Base-by-base conservation (phyloP, 2,113 vertebrate species). In the Heterotilapia buettikoferi region DNA sequence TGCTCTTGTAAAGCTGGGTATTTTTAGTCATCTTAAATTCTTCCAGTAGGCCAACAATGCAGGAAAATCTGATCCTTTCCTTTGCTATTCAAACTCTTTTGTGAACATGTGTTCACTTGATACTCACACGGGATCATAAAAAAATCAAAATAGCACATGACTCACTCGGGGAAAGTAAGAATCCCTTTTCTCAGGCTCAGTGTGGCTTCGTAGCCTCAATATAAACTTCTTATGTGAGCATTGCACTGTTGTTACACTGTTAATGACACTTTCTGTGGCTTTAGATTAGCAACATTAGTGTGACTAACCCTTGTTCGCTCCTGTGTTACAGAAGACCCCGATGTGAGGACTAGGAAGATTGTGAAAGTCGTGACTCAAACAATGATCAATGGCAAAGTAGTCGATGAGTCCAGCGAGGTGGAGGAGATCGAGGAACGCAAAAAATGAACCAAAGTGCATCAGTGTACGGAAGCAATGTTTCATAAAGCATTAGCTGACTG, bases 301-400 rank as follows among this genome's bases (percentile, higher is more conserved):
- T 82, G 9, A 76, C 24, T 52, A 10, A 90, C 6, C 4, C 8
- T 45, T 78, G 1, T 89, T 88, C 3, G 2, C 40, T 88, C 10
- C 14, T 86, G 36, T 90, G 80, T 94, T 92, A 43, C 93, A 97
- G 97, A 95, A 92, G 95, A 96, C 6, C 96, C 97, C 1, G 97
- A 97, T 0, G 92, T 97, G 2, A 95, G 95, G 40, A 97, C 96
- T 66, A 95, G 97, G 92, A 97, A 97, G 95, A 97, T 97, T 33
- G 97, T 97, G 7, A 97, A 97, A 92, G 96, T 97, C 2, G 96
- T 97, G 61, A 97, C 97, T 31, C 97, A 97, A 94, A 97, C 97
- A 11, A 96, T 97, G 96, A 88, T 97, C 56, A 96, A 97, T 5
- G 97, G 97, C 9, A 97, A 97, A 84, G 96, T 97, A 88, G 96